Base-by-base conservation (phyloP, 2,888 invertebrate species). In the Brenthis ino region DNA sequence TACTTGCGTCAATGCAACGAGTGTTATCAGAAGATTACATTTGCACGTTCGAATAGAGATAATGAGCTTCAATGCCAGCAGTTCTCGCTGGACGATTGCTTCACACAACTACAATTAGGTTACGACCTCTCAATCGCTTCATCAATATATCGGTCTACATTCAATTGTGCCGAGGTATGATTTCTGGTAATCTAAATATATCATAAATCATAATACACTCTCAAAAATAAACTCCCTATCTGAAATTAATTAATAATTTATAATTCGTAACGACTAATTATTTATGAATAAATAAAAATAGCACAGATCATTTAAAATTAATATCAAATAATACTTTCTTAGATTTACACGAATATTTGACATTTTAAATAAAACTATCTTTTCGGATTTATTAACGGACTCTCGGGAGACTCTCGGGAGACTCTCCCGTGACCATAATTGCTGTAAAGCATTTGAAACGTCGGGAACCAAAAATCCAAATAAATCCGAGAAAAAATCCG, bases 91-190 rank as follows among this genome's bases (percentile, higher is more conserved):
- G 55, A 66, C 63, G 61, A 61, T 47, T 69, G 50, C 54, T 65
- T 63, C 61, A 63, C 61, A 69, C 63, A 24, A 33, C 37, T 48
- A 63, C 57, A 69, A 69, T 69, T 57, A 66, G 65, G 69, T 69
- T 63, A 63, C 66, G 69, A 66, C 69, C 69, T 66, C 66, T 55
- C 57, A 53, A 63, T 53, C 51, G 57, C 69, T 69, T 48, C 57
- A 64, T 54, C 69, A 43, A 37, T 66, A 37, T 66, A 66, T 58
- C 57, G 56, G 33, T 28, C 43, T 55, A 47, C 58, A 58, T 51
- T 28, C 14, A 28, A 60, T 16, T 48, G 3, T 6, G 48, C 33
- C n/a, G 20, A 67, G 14, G 20, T 50, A 48, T 48, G 16, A 63
- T 53, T 61, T 51, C 1, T 33, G 51, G 20, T 13, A 63, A 16